Evolutionary conservation across 1,140 invertebrate genomes (phyloP), one percentile per base, ranked within the genome.

Genomic region (Phthorimaea operculella): DNA sequence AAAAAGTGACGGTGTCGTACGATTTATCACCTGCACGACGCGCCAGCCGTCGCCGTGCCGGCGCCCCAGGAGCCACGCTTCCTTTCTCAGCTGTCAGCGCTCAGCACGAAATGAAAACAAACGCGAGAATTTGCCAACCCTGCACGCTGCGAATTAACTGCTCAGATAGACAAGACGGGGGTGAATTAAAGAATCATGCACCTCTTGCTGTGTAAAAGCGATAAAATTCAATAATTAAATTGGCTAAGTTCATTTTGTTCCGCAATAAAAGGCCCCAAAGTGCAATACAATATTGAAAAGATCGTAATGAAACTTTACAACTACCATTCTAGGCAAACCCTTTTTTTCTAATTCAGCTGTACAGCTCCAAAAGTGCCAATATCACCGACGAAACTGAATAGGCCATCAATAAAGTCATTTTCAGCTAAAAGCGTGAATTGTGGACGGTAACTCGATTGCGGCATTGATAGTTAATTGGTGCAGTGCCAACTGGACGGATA

Each of bases 11-110:
- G 77, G 68, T 66, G 57, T 59, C 59, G 64, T 68, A 75, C 77
- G 72, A 84, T 84, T 82, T 84, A 81, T 84, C 77, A 84, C 76
- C 70, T 79, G 77, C 74, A 74, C 71, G 60, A 68, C 77, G 80
- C 74, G 64, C 68, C 58, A 66, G 62, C 64, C 62, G 65, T 62
- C 59, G 60, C 59, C 58, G 53, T 14, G 12, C 36, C 36, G 36
- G 36, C 10, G 11, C 44, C 44, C 12, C 11, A 16, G 15, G 39
- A 53, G 51, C 12, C 60, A 51, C 54, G 66, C 59, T 76, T 69
- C 72, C 64, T 74, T 69, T 59, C 59, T 64, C 66, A 65, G 64
- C 66, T 72, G 72, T 72, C 71, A 64, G 57, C 64, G 58, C 59
- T 66, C 55, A 61, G 54, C 55, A 60, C 62, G 55, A 67, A 50